phyloP scores from a whole-genome alignment of 2,113 vertebrate genomes.

The Zapornia atra region DNA sequence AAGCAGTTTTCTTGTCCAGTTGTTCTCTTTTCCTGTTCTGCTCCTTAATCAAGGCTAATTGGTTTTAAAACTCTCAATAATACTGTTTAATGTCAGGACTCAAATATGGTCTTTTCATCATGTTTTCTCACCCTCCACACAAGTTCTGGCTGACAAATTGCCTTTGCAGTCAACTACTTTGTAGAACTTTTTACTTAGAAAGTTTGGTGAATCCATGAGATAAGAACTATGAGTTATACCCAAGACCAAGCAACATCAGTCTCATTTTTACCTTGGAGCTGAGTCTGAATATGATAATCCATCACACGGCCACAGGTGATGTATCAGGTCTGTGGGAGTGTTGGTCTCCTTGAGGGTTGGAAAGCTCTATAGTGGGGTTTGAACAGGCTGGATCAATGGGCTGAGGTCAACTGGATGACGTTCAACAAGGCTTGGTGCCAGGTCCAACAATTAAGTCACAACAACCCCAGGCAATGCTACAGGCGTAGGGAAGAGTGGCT shows the following conservation, averaged over 20 bases:
- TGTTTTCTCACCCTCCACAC: not conserved
- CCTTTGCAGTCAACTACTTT: not conserved
- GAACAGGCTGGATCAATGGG: too few species aligned
- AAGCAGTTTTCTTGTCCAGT: not conserved
- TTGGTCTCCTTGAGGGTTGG: too few species aligned
- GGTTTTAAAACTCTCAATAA: not conserved
- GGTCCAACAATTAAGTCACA: too few species aligned
- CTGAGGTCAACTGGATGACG: too few species aligned
- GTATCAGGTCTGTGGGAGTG: not conserved
- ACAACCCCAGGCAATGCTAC: too few species aligned
- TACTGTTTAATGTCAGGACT: not conserved
- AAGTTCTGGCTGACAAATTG: not conserved
- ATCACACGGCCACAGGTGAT: not conserved
- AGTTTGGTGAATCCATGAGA: not conserved
- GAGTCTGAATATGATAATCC: not conserved
- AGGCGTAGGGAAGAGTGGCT: too few species aligned
- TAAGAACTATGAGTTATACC: not conserved
- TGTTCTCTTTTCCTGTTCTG: not conserved
- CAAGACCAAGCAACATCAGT: not conserved
- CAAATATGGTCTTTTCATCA: not conserved
- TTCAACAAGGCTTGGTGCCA: too few species aligned
- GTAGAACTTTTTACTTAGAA: not conserved
- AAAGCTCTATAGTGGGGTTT: too few species aligned
- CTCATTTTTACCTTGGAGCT: not conserved
- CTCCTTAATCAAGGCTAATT: not conserved